Conservation (phyloP, 2,797 vertebrate genomes). For the Spinus olivaceus region DNA sequence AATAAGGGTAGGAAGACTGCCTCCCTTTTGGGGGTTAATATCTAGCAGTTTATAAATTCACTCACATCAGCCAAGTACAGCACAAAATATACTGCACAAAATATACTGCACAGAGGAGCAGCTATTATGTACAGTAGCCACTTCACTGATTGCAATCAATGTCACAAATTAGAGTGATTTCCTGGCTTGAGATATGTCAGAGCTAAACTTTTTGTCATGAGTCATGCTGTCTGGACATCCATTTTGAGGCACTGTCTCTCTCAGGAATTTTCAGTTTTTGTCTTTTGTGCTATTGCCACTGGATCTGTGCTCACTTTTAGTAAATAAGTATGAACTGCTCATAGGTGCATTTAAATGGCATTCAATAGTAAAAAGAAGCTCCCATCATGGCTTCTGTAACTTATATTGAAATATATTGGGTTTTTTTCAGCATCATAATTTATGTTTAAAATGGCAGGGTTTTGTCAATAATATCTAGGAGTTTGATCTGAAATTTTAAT, state of each 20-base stretch:
- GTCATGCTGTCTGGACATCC: not conserved
- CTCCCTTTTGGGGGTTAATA: not conserved
- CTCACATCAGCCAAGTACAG: slow-evolving; percentile 4
- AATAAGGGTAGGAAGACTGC: not conserved
- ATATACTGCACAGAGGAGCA: slow-evolving; percentile 14
- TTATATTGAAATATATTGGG: not conserved
- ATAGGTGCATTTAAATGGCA: not conserved
- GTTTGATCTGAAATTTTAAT: not conserved
- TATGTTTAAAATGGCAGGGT: not conserved
- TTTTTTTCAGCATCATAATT: not conserved
- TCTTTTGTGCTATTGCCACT: not conserved
- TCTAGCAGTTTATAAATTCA: slow-evolving; percentile 16
- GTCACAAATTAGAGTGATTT: slow-evolving; percentile 65
- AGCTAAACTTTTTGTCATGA: not conserved
- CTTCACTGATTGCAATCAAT: slow-evolving; percentile 71
- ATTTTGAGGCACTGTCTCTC: not conserved
- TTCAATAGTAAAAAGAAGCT: not conserved
- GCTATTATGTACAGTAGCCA: slow-evolving; percentile 61
- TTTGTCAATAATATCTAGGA: not conserved
- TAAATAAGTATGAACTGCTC: not conserved
- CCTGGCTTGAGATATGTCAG: slow-evolving; percentile 25
- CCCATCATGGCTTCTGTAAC: not conserved
- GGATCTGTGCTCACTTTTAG: not conserved
- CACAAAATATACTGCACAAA: not conserved
- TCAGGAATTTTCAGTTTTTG: not conserved